Percentiles rank a stretch among this genome's conserved stretches.
phyloP scores from a whole-genome alignment of 2,113 vertebrate genomes.

The Ramphastos sulfuratus region DNA sequence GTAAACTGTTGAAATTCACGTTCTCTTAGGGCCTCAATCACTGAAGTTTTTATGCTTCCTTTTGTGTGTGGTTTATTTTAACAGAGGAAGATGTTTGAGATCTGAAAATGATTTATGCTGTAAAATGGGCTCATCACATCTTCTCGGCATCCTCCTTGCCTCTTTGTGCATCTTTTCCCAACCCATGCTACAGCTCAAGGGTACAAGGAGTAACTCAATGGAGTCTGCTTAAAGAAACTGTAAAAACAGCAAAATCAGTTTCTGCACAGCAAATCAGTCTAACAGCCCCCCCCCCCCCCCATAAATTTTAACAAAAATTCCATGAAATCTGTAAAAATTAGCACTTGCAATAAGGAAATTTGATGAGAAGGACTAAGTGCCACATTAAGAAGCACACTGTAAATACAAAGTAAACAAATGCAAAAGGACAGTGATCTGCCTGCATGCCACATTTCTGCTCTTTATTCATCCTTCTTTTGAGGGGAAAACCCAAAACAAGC shows the following conservation, averaged over 20 bases:
- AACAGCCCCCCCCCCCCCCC: neutral
- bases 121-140: conserved; percentile 41
- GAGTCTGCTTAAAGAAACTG: neutral
- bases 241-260: neutral
- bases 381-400: neutral
- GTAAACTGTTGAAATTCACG: conserved; percentile 61
- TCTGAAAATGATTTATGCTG: conserved; percentile 55
- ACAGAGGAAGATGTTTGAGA: conserved; percentile 29
- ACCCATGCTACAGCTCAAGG: neutral
- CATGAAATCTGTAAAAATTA: neutral
- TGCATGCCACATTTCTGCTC: neutral
- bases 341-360: neutral
- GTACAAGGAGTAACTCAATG: neutral
- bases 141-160: neutral
- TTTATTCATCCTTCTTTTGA: neutral
- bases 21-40: conserved; percentile 66
- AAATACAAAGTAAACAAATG: neutral
- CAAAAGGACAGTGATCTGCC: neutral
- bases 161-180: conserved; percentile 8
- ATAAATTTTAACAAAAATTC: neutral
- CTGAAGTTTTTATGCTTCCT: conserved; percentile 64
- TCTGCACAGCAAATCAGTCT: neutral
- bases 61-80: conserved; percentile 63
- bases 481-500: neutral
- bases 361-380: neutral